A percentile compares a stretch with the other conserved stretches of the same genome.
Conservation (phyloP, 2,113 vertebrate species). For the Oostethus manadensis region DNA sequence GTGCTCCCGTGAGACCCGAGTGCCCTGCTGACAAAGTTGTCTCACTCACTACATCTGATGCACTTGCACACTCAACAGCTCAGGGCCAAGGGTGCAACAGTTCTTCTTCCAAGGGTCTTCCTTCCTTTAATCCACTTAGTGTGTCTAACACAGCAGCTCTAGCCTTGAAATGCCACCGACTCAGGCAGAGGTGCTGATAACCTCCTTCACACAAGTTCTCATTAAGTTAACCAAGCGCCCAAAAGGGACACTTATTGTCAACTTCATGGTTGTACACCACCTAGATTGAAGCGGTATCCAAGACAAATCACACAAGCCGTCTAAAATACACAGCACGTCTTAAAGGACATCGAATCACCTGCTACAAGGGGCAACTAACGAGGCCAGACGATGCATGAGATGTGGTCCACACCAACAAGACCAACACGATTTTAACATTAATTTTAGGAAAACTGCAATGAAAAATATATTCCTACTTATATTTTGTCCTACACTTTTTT, state of each 20-base stretch:
- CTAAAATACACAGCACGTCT: too few species aligned
- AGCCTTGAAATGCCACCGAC: not conserved
- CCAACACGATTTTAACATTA: too few species aligned
- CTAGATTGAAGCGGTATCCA: too few species aligned
- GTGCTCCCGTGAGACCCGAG: conserved; percentile 31
- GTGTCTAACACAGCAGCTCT: conserved; percentile 21
- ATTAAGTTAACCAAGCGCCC: not conserved
- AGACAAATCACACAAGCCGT: too few species aligned
- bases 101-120: conserved; percentile 19
- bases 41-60: conserved; percentile 37
- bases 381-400: too few species aligned
- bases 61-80: conserved; percentile 36
- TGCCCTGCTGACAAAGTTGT: conserved; percentile 30
- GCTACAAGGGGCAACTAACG: too few species aligned
- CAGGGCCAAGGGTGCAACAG: conserved; percentile 29
- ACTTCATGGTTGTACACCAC: too few species aligned
- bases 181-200: conserved; percentile 15
- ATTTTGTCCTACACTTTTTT: too few species aligned
- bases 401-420: too few species aligned
- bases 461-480: too few species aligned
- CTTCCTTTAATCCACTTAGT: conserved; percentile 33
- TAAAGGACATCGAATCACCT: too few species aligned
- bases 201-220: conserved; percentile 4
- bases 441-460: too few species aligned
- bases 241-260: not conserved